Conservation (phyloP, 2,888 invertebrate species). For the Malthinus flaveolus region DNA sequence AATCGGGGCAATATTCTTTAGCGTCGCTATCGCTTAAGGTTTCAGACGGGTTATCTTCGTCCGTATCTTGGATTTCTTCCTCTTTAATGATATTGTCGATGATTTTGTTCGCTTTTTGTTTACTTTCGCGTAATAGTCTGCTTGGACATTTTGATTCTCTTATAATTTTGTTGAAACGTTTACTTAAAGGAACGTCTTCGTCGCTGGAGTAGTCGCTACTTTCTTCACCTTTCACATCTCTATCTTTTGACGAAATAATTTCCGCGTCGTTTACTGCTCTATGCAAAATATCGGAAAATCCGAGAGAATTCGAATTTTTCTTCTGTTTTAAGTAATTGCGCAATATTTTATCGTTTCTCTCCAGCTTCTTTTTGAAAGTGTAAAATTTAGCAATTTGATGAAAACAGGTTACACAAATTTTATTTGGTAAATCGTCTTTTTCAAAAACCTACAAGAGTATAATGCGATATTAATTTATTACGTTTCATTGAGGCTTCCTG, state of each 20-base stretch:
- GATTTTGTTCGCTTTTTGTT: constrained; percentile 26
- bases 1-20: not conserved
- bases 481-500: not conserved
- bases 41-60: constrained; percentile 6
- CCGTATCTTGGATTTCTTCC: constrained; percentile 3
- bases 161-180: constrained; percentile 15
- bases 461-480: too few relatives aligned
- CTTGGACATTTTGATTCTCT: constrained; percentile 1
- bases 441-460: constrained; percentile 43
- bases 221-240: constrained; percentile 16
- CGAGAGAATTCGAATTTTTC: constrained; percentile 31
- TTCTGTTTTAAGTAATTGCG: constrained; percentile 41
- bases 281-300: constrained; percentile 41
- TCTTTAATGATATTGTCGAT: constrained; percentile 27
- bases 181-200: constrained; percentile 37
- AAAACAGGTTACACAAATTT: constrained; percentile 53
- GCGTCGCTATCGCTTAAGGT: not conserved
- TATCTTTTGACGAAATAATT: constrained; percentile 35
- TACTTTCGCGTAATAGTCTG: constrained; percentile 24
- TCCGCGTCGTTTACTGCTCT: constrained; percentile 44
- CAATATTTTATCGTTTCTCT: constrained; percentile 48
- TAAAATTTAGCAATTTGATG: constrained; percentile 51
- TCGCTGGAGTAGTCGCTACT: constrained; percentile 32
- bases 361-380: constrained; percentile 52
- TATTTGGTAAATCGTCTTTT: constrained; percentile 50